A percentile compares a stretch with the other conserved stretches of the same genome.
Conservation (phyloP, 1,140 invertebrate genomes). For the Octopus sinensis region DNA sequence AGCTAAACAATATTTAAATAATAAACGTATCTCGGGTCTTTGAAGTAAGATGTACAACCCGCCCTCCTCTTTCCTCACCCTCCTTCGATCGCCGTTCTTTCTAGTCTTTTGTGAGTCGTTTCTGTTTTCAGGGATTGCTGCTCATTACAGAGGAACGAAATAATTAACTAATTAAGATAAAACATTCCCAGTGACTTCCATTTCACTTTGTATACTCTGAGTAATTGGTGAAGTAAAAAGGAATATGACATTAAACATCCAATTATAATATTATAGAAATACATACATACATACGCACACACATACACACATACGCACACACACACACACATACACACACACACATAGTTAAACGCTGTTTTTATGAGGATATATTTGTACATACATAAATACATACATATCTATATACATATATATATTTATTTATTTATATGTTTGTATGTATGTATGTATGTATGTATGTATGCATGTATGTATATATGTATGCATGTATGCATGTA, state of each 20-base stretch:
- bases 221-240: background rate
- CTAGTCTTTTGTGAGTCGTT: no score
- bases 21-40: no score
- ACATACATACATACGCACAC: background rate
- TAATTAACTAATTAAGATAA: no score
- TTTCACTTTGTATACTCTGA: no score
- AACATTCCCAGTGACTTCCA: no score
- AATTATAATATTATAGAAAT: background rate
- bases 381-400: background rate
- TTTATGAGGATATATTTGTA: background rate
- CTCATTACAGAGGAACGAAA: no score
- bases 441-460: slow-evolving; percentile 3
- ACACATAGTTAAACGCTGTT: background rate
- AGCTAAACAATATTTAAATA: no score
- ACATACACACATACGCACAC: background rate
- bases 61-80: no score
- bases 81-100: no score
- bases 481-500: background rate
- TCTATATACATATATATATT: background rate
- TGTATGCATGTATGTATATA: background rate
- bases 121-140: no score
- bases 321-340: background rate
- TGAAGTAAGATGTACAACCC: no score
- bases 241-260: background rate
- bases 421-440: background rate